Percentiles rank a stretch among this genome's conserved stretches.
These are phyloP conservation scores for Herminia tarsipennalis DNA, from an alignment of 2,888 invertebrate species.

Conservation along the genomic window DNA sequence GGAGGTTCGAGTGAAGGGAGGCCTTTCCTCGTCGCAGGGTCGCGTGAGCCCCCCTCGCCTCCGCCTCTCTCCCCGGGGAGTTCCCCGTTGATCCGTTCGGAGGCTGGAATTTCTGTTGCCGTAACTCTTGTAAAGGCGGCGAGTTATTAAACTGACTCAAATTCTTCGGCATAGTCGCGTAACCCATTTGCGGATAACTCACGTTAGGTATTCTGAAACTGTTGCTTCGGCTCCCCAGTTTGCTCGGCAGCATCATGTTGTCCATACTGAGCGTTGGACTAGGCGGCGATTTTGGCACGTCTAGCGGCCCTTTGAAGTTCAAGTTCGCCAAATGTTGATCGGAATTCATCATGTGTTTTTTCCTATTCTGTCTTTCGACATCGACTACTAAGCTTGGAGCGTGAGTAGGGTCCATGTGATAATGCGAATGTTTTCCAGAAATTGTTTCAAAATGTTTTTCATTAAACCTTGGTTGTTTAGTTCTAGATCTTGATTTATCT, in stretches of 20 bases:
- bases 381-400: constrained; percentile 94
- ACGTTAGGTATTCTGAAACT: constrained; percentile 79
- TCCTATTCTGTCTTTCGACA: constrained; percentile 87
- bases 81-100: constrained; percentile 85
- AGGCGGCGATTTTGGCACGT: constrained; percentile 86
- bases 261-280: constrained; percentile 87
- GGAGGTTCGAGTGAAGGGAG: constrained; percentile 87
- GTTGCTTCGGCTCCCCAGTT: constrained; percentile 82
- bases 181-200: constrained; percentile 77
- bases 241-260: constrained; percentile 79
- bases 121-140: constrained; percentile 80
- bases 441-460: constrained; percentile 91
- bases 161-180: constrained; percentile 87
- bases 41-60: constrained; percentile 70
- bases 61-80: constrained; percentile 65
- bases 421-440: constrained; percentile 91
- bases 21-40: constrained; percentile 73
- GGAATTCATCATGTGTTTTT: constrained; percentile 77
- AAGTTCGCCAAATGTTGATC: constrained; percentile 83
- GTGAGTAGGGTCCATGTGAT: constrained; percentile 90
- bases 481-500: constrained; percentile 88
- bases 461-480: constrained; percentile 90
- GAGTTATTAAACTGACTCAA: constrained; percentile 82
- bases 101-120: constrained; percentile 86
- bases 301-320: constrained; percentile 85